Base-by-base conservation (phyloP, 2,888 invertebrate species). In the Automeris io region DNA sequence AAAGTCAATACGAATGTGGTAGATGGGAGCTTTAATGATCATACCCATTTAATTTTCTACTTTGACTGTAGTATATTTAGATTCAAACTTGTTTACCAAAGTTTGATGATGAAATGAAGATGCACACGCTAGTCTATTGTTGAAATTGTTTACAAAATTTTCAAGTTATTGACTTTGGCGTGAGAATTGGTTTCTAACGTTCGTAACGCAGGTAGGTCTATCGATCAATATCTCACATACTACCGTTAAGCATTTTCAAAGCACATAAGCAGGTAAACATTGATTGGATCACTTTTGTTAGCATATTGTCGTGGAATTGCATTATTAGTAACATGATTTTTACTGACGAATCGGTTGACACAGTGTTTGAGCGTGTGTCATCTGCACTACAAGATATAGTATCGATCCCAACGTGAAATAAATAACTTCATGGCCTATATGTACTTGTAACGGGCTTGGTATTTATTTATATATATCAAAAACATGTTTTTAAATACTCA, bases 101-200 rank as follows among this genome's bases (percentile, higher is more conserved):
- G 34, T 41, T 50, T 38, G 51, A 61, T 70, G 67, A 62, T 65
- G 64, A 67, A 72, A 77, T 72, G 66, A 73, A 69, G 63, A 70
- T 67, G 68, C 54, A 61, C 55, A 69, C 54, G 65, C 55, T 59
- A 59, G 61, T 61, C 73, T 70, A 74, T 82, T 80, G 77, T 80
- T 63, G 67, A 69, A 64, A 67, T 71, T 85, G 80, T 85, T 81
- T 82, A 81, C 81, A 57, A 66, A 71, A 75, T 75, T 73, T 73
- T 68, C 57, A 61, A 64, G 61, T 57, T 85, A 73, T 85, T 85
- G 80, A 83, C 77, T 77, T 72, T 76, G 72, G 72, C 85, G 85
- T 86, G 86, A 86, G 86, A 86, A 85, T 83, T 79, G 71, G 69
- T 72, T 70, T 70, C 77, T 74, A 73, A 72, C 71, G 77, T 71